Evolutionary conservation across 2,888 invertebrate species (phyloP).

Genomic region (Stenodera caucasica): DNA sequence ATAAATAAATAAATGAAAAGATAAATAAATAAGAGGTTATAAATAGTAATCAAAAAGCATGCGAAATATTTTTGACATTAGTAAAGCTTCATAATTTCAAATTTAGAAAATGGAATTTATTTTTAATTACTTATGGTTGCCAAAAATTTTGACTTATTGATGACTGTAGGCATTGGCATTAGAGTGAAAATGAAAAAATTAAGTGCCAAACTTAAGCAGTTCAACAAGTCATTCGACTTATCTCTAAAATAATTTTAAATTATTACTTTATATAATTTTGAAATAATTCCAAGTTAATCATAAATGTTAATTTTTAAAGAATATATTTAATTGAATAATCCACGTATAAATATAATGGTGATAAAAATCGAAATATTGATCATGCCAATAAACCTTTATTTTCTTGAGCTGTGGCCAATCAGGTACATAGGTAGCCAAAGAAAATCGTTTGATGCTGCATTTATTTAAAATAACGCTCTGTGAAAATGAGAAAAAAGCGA

Average conservation of each 20-base stretch:
- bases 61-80: background rate
- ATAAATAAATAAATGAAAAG: constrained; percentile 10
- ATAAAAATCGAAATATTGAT: constrained; percentile 20
- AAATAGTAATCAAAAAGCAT: constrained; percentile 7
- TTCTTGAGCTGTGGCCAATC: constrained; percentile 50
- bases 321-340: constrained; percentile 19
- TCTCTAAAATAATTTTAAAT: background rate
- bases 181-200: constrained; percentile 15
- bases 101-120: background rate
- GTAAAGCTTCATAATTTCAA: background rate
- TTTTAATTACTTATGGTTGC: background rate
- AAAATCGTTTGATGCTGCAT: constrained; percentile 30
- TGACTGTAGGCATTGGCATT: constrained; percentile 2
- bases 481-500: constrained; percentile 31
- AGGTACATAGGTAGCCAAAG: constrained; percentile 41
- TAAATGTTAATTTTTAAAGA: constrained; percentile 53
- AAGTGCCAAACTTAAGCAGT: constrained; percentile 67
- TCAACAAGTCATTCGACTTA: constrained; percentile 47
- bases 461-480: constrained; percentile 32
- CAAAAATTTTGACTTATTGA: background rate
- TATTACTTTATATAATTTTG: no score
- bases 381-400: constrained; percentile 43
- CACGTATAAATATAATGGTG: constrained; percentile 26
- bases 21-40: constrained; percentile 7
- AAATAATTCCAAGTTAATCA: no score